Conservation (phyloP, 1,140 invertebrate species). For the Ooceraea biroi region DNA sequence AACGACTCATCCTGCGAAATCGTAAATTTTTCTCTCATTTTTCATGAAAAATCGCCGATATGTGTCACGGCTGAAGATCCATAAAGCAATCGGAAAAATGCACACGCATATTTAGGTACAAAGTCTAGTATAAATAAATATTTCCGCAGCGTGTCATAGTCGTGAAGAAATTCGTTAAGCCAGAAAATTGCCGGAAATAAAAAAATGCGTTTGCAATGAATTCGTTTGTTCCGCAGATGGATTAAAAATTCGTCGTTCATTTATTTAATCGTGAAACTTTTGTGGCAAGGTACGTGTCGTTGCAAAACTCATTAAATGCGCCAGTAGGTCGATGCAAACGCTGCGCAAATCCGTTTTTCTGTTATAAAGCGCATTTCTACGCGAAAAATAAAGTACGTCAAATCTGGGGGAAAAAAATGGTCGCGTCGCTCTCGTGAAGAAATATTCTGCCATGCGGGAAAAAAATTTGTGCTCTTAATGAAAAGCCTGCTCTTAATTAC, state of each 20-base stretch:
- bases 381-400: constrained; percentile 1
- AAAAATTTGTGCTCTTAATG: background rate
- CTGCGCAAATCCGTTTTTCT: background rate
- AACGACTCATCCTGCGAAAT: background rate
- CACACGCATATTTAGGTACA: background rate
- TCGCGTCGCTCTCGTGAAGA: background rate
- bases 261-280: constrained; percentile 23
- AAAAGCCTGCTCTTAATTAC: constrained; percentile 21
- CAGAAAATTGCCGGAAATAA: constrained; percentile 16
- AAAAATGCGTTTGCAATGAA: background rate
- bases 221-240: background rate
- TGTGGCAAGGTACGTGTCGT: background rate
- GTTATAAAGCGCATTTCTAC: too few relatives aligned
- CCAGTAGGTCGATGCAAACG: background rate
- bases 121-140: background rate
- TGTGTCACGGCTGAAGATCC: background rate
- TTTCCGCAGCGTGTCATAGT: background rate
- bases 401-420: constrained; percentile 15
- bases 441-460: background rate
- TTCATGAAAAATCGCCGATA: too few relatives aligned
- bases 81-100: constrained; percentile 1
- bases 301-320: constrained; percentile 26
- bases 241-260: background rate
- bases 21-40: background rate
- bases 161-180: constrained; percentile 18